A percentile compares a stretch with the other conserved stretches of the same genome.
phyloP scores from a whole-genome alignment of 2,113 vertebrate genomes.

The Boulengeromyrus knoepffleri region DNA sequence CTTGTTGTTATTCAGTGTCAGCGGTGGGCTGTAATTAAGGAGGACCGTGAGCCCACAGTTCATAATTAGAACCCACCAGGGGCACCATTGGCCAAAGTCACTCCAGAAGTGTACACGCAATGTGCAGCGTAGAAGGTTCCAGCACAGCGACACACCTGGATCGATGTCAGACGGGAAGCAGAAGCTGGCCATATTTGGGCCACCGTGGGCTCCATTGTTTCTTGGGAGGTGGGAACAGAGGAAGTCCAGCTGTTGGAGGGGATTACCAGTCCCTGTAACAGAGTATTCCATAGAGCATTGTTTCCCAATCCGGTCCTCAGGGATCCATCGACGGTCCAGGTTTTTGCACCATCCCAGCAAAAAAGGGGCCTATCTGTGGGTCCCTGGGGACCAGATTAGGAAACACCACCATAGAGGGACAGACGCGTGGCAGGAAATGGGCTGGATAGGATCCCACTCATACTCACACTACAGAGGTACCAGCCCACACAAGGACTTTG shows the following conservation, averaged over 20 bases:
- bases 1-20: conserved; percentile 20
- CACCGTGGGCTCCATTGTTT: background rate
- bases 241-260: background rate
- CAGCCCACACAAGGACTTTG: background rate
- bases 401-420: background rate
- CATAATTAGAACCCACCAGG: conserved; percentile 26
- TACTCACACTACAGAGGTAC: background rate
- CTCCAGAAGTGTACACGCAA: background rate
- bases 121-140: background rate
- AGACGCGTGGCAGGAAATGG: background rate
- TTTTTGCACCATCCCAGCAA: background rate
- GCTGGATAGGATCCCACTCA: background rate
- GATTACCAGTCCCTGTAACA: background rate
- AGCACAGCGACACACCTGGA: background rate
- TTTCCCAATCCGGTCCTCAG: background rate
- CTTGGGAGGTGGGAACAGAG: background rate
- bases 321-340: background rate
- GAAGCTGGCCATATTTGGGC: background rate
- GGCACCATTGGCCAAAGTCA: conserved; percentile 23
- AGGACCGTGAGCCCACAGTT: conserved; percentile 2
- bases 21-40: conserved; percentile 28
- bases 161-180: background rate
- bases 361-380: background rate
- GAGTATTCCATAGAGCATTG: background rate
- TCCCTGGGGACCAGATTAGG: background rate